A percentile compares a stretch with the other conserved stretches of the same genome.
phyloP scores from a whole-genome alignment of 2,888 invertebrate genomes.

The Galeopsomyia nigrocyanea region DNA sequence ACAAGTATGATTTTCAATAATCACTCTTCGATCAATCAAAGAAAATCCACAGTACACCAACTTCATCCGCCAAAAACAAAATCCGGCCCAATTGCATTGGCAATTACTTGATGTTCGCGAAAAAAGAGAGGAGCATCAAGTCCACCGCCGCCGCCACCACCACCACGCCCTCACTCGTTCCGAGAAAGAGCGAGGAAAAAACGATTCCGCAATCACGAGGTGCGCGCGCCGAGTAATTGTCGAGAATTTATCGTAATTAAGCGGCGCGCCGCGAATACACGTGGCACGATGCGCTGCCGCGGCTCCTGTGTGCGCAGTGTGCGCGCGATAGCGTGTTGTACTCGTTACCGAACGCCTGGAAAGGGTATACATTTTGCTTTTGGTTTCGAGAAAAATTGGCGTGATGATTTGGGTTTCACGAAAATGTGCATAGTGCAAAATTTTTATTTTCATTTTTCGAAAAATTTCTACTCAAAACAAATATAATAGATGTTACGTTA shows the following conservation, averaged over 20 bases:
- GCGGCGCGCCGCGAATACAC: neutral
- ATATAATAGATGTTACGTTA: too few relatives aligned
- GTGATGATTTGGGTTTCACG: too few relatives aligned
- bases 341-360: slow-evolving; percentile 14
- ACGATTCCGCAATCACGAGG: slow-evolving; percentile 35
- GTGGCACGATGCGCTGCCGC: neutral
- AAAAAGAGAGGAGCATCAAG: neutral
- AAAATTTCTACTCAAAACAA: too few relatives aligned
- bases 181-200: slow-evolving; percentile 20
- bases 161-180: slow-evolving; percentile 29
- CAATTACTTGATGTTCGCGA: slow-evolving; percentile 6
- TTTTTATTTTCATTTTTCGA: too few relatives aligned
- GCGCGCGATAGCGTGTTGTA: slow-evolving; percentile 18
- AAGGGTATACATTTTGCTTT: neutral
- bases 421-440: too few relatives aligned
- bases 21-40: too few relatives aligned
- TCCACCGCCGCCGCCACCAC: slow-evolving; percentile 13
- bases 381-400: too few relatives aligned
- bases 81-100: neutral
- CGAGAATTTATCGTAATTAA: slow-evolving; percentile 44
- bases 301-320: neutral
- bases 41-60: too few relatives aligned
- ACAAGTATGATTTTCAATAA: too few relatives aligned
- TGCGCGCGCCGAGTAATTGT: slow-evolving; percentile 35
- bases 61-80: too few relatives aligned